Base-by-base conservation (phyloP, 2,797 vertebrate genomes). In the Anguilla obscura region DNA sequence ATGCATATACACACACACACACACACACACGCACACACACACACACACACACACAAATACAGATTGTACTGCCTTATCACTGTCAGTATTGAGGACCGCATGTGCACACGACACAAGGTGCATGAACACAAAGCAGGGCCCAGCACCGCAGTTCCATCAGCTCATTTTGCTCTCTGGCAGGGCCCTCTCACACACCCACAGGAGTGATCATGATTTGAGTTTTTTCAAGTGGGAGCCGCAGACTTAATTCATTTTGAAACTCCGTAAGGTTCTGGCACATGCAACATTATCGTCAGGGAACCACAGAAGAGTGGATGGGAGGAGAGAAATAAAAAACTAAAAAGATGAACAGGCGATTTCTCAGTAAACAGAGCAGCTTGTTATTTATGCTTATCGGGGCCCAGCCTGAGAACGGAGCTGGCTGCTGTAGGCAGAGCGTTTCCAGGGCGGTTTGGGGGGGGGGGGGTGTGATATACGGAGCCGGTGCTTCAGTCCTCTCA, bases 401-500 rank as follows among this genome's bases (percentile, higher is more conserved):
- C 40, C 9, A 91, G 90, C 88, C 93, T 93, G 89, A 89, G 94
- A 85, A 93, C 85, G 91, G 2, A 6, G 87, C 91, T 54, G 89
- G 90, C 89, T 96, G 95, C 93, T 93, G 91, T 95, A 94, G 93
- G 92, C 94, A 92, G 91, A 94, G 84, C 94, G 95, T 96, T 95
- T 95, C 94, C 95, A 95, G 94, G 94, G 96, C 92, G 94, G 93
- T 94, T 91, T 45, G 1, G 3, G 36, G 12, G n/a, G 66, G 66
- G n/a, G 63, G 58, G 58, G 92, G 96, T 95, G 96, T 93, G 93
- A 95, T 95, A 96, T 95, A 93, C 94, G 92, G 92, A 87, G 94
- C 94, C 95, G 96, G 94, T 93, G 95, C 95, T 96, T 95, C 94
- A 96, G 94, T 92, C 92, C 92, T 79, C 92, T 96, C 95, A 95